Conservation (phyloP, 1,140 invertebrate genomes). For the Panagrolaimus sp. region DNA sequence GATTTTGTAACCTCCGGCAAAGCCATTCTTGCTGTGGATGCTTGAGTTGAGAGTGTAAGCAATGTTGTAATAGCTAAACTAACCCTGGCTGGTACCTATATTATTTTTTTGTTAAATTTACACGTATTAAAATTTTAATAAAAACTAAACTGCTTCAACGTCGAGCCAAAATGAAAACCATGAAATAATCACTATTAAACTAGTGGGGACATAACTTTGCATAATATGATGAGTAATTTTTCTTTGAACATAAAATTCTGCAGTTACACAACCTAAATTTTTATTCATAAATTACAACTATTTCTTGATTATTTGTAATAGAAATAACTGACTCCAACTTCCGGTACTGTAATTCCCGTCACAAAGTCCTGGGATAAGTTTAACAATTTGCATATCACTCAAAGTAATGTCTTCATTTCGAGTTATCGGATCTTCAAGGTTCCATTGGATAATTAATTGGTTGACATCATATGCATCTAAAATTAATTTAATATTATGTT, state of each 20-base stretch:
- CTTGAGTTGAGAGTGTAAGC: conserved; percentile 55
- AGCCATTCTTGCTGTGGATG: conserved; percentile 42
- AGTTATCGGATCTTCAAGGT: conserved; percentile 45
- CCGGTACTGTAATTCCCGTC: conserved; percentile 57
- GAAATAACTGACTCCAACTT: conserved; percentile 13
- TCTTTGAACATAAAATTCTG: conserved; percentile 77
- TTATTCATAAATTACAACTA: conserved; percentile 63
- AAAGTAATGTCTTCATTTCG: conserved; percentile 49
- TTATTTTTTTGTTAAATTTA: no score
- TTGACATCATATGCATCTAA: conserved; percentile 57
- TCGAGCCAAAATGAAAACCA: conserved; percentile 71
- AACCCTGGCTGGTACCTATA: conserved; percentile 71
- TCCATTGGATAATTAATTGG: conserved; percentile 52
- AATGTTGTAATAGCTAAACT: conserved; percentile 75
- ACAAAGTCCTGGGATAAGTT: conserved; percentile 50
- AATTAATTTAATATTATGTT: neutral
- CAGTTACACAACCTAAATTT: conserved; percentile 67
- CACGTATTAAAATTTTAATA: no score
- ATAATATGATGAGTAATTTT: conserved; percentile 73
- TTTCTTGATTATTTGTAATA: neutral
- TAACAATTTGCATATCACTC: conserved; percentile 53
- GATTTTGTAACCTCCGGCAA: neutral
- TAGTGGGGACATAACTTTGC: conserved; percentile 58
- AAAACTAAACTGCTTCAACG: conserved; percentile 33
- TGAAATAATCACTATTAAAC: conserved; percentile 56